Conservation (phyloP, 1,140 invertebrate species). For the Drepana arcuata region DNA sequence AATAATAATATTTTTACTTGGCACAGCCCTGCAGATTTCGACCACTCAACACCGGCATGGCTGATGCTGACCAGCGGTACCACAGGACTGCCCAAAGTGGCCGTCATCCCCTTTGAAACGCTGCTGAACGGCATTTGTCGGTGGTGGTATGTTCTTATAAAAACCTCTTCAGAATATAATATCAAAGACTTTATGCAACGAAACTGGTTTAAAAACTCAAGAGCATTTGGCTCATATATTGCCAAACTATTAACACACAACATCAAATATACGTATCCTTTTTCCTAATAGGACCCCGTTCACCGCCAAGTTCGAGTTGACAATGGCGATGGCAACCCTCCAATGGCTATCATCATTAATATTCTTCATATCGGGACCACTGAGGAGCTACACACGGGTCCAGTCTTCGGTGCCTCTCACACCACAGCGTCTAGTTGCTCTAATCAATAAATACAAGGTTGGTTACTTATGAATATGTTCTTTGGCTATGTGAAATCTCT, state of each 20-base stretch:
- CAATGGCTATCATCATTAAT: slow-evolving; percentile 29
- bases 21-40: slow-evolving; percentile 16
- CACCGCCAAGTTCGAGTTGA: slow-evolving; percentile 7
- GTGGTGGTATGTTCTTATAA: slow-evolving; percentile 27
- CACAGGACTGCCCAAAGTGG: slow-evolving; percentile 24
- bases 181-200: neutral
- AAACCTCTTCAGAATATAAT: neutral
- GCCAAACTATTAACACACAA: neutral
- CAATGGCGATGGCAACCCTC: slow-evolving; percentile 23
- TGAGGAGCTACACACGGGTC: slow-evolving; percentile 20
- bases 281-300: slow-evolving; percentile 9
- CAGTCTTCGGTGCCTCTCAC: slow-evolving; percentile 18
- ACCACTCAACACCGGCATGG: slow-evolving; percentile 15
- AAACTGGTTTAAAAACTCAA: neutral
- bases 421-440: slow-evolving; percentile 13
- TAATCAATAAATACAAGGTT: slow-evolving; percentile 27
- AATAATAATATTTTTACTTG: neutral
- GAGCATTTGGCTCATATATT: neutral
- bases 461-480: too few relatives aligned
- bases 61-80: slow-evolving; percentile 29
- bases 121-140: slow-evolving; percentile 12
- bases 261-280: neutral
- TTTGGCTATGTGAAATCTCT: too few relatives aligned
- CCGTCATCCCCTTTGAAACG: slow-evolving; percentile 18
- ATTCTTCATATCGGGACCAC: slow-evolving; percentile 14